phyloP scores from a whole-genome alignment of 2,888 invertebrate species.

The Ophion ellenae region DNA sequence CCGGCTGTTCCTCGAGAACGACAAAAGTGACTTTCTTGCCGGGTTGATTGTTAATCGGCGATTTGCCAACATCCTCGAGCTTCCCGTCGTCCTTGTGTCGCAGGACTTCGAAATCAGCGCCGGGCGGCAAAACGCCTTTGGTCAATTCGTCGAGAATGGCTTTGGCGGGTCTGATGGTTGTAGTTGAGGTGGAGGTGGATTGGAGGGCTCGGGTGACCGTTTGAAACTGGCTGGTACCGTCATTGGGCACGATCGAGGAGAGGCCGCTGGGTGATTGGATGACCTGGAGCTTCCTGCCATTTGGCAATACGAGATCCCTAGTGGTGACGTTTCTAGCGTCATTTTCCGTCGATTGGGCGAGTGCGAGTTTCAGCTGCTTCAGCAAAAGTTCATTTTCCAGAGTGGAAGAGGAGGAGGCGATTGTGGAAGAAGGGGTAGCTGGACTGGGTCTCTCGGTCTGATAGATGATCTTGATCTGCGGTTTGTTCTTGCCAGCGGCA shows the following conservation, averaged over 20 bases:
- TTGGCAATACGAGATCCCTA: slow-evolving; percentile 89
- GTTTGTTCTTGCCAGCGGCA: slow-evolving; percentile 74
- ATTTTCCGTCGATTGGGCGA: slow-evolving; percentile 88
- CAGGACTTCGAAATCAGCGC: slow-evolving; percentile 92
- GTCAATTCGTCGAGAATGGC: slow-evolving; percentile 91
- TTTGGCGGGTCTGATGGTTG: slow-evolving; percentile 87
- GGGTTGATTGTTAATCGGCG: slow-evolving; percentile 86
- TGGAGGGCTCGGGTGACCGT: slow-evolving; percentile 70
- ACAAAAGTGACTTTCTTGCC: slow-evolving; percentile 94
- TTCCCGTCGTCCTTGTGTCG: slow-evolving; percentile 90
- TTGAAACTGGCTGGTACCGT: slow-evolving; percentile 69
- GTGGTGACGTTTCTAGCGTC: slow-evolving; percentile 89
- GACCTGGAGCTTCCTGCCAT: slow-evolving; percentile 90
- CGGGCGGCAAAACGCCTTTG: slow-evolving; percentile 91
- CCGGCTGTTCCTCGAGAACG: slow-evolving; percentile 93
- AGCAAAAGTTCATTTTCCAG: slow-evolving; percentile 89
- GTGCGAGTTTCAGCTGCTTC: slow-evolving; percentile 90
- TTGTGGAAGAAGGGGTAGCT: background rate
- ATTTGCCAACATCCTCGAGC: slow-evolving; percentile 88
- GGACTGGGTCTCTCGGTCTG: slow-evolving; percentile 82
- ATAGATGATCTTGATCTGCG: slow-evolving; percentile 84
- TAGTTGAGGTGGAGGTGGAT: slow-evolving; percentile 83
- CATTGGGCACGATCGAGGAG: slow-evolving; percentile 73
- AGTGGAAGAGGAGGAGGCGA: slow-evolving; percentile 32
- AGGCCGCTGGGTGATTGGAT: slow-evolving; percentile 77